These are phyloP conservation scores for Sepioteuthis lessoniana DNA, from an alignment of 2,888 invertebrate genomes.

Conservation along the genomic window DNA sequence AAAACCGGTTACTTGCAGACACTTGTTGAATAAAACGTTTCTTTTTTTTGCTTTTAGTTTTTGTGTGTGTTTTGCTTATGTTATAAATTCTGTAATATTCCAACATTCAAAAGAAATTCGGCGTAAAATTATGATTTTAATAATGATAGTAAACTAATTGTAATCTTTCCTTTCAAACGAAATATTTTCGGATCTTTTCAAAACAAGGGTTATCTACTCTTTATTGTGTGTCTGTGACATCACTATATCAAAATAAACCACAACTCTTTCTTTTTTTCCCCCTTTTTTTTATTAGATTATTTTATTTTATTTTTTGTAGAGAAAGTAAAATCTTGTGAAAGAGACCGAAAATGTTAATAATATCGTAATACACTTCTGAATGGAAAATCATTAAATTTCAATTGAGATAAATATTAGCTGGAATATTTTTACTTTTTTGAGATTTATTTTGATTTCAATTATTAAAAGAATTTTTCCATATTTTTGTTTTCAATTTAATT, in stretches of 20 bases:
- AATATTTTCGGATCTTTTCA: not conserved
- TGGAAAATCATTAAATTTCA: too few relatives aligned
- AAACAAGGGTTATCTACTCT: slow-evolving; percentile 33
- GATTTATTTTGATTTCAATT: too few relatives aligned
- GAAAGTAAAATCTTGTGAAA: too few relatives aligned
- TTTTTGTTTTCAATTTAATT: too few relatives aligned
- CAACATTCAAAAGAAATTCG: not conserved
- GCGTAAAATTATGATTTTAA: not conserved
- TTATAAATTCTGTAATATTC: not conserved
- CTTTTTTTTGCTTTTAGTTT: not conserved
- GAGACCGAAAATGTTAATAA: too few relatives aligned
- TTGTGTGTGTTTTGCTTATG: not conserved
- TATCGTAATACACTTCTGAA: too few relatives aligned
- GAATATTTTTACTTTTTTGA: too few relatives aligned
- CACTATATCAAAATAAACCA: slow-evolving; percentile 12
- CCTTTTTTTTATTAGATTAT: too few relatives aligned
- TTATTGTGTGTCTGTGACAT: not conserved
- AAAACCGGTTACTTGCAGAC: not conserved
- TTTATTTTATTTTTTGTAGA: too few relatives aligned
- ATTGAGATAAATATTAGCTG: too few relatives aligned
- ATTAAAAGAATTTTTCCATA: too few relatives aligned
- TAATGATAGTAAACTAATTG: not conserved
- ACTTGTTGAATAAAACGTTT: not conserved
- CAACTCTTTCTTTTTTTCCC: too few relatives aligned
- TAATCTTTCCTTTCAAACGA: not conserved